A percentile compares a stretch with the other conserved stretches of the same genome.
Evolutionary conservation across 2,888 invertebrate species (phyloP).

Genomic region (Pseudeuparius sepicola): DNA sequence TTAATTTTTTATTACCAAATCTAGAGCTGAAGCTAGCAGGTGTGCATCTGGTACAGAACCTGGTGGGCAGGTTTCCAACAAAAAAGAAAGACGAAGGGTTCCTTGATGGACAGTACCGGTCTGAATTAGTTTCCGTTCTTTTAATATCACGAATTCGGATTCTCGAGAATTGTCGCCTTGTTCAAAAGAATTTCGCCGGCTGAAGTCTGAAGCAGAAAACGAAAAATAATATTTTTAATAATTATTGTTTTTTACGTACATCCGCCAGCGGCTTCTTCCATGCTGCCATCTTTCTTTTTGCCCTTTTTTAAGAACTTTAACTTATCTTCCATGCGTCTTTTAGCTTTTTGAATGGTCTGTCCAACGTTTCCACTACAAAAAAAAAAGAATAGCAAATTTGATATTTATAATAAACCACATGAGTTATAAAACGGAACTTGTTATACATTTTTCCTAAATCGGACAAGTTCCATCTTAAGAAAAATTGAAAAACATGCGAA

Average conservation of each 20-base stretch:
- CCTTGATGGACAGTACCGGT: constrained; percentile 74
- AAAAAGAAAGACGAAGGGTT: constrained; percentile 79
- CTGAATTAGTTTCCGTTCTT: constrained; percentile 78
- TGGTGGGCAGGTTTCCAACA: constrained; percentile 91
- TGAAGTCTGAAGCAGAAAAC: constrained; percentile 53
- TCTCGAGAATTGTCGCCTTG: constrained; percentile 69
- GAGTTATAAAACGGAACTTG: too few species aligned
- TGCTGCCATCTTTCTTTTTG: constrained; percentile 78
- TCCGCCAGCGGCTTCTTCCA: constrained; percentile 74
- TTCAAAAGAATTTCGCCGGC: constrained; percentile 75
- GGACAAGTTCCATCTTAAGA: background rate
- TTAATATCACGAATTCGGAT: constrained; percentile 79
- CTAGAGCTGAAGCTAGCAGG: constrained; percentile 85
- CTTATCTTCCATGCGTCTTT: constrained; percentile 82
- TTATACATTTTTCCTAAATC: background rate
- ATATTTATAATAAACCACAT: too few species aligned
- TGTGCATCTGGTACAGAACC: constrained; percentile 95
- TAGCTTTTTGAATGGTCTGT: constrained; percentile 66
- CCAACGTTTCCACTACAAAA: constrained; percentile 47
- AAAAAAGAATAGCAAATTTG: too few species aligned
- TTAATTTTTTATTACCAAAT: constrained; percentile 55
- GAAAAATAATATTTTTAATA: too few species aligned
- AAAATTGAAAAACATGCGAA: too few species aligned
- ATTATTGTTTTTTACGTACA: too few species aligned
- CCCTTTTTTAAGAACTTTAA: constrained; percentile 76